Evolutionary conservation across 2,888 invertebrate genomes (phyloP).

Genomic region (Orthosia cruda): DNA sequence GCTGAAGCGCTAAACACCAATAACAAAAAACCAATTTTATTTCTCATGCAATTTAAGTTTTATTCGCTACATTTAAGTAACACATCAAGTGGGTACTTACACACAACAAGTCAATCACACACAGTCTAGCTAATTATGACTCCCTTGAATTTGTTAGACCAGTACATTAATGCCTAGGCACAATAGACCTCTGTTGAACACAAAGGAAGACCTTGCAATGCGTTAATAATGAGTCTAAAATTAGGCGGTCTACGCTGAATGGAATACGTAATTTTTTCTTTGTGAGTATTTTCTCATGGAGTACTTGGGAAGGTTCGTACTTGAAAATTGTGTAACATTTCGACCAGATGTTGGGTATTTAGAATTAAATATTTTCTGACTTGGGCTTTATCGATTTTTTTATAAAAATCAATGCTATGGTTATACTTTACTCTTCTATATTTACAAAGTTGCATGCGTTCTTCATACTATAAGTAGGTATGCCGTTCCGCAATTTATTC

Average conservation of each 20-base stretch:
- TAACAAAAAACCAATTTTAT: neutral
- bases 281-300: conserved; percentile 71
- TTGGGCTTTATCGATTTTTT: neutral
- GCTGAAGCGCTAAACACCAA: neutral
- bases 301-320: conserved; percentile 15
- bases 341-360: neutral
- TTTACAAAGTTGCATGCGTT: too few relatives aligned
- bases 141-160: conserved; percentile 75
- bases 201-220: conserved; percentile 86
- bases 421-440: too few relatives aligned
- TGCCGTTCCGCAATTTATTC: neutral
- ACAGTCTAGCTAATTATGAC: conserved; percentile 72
- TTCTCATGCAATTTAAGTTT: neutral
- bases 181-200: conserved; percentile 68
- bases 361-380: neutral
- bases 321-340: conserved; percentile 25
- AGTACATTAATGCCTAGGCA: conserved; percentile 75
- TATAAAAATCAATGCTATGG: too few relatives aligned
- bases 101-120: conserved; percentile 47
- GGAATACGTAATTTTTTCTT: conserved; percentile 81
- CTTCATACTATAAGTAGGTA: too few relatives aligned
- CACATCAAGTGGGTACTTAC: conserved; percentile 19
- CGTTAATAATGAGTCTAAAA: conserved; percentile 82
- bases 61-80: conserved; percentile 1
- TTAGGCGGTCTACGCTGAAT: conserved; percentile 78